Base-by-base conservation (phyloP, 2,888 invertebrate genomes). In the Nephrotoma flavescens region DNA sequence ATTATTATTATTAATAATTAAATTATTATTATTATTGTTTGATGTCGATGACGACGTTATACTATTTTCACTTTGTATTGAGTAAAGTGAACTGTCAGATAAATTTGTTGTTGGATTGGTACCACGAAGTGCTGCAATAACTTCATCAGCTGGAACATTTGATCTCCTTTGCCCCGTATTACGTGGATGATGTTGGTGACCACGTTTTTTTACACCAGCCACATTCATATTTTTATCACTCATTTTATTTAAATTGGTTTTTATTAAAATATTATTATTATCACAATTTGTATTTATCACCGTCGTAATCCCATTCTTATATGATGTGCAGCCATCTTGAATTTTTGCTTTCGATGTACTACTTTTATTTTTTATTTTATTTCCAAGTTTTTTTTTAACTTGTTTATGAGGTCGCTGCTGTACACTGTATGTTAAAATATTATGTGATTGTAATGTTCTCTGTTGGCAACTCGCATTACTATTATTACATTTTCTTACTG, bases 121-220 rank as follows among this genome's bases (percentile, higher is more conserved):
- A 84, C 84, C 42, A 84, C 84, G 84, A 19, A 91, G 89, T 4
- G 91, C 91, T n/a, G 91, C 91, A 47, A 92, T 89, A 31, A 92
- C 91, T 88, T 92, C 91, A 87, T 90, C 91, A 11, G 92, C 91
- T 89, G 93, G 92, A 89, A 93, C 93, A 89, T 91, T 91, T 90
- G 94, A 93, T 87, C 91, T 91, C 88, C 94, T 93, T 89, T 93
- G 92, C 89, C 94, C 94, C 90, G 94, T 91, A 90, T 95, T 93
- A 88, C 95, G 94, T 90, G 95, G 95, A 92, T 95, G 95, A 92
- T 95, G 95, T 92, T 95, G 95, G 91, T 95, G 95, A 89, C 95
- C 95, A 91, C 95, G 93, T 91, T 95, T 94, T 91, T 90, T 91
- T 19, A 91, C 83, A 11, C 41, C 89, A 86, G 90, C 90, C n/a